Evolutionary conservation across 2,888 invertebrate genomes (phyloP).

Genomic region (Pristionchus exspectatus): DNA sequence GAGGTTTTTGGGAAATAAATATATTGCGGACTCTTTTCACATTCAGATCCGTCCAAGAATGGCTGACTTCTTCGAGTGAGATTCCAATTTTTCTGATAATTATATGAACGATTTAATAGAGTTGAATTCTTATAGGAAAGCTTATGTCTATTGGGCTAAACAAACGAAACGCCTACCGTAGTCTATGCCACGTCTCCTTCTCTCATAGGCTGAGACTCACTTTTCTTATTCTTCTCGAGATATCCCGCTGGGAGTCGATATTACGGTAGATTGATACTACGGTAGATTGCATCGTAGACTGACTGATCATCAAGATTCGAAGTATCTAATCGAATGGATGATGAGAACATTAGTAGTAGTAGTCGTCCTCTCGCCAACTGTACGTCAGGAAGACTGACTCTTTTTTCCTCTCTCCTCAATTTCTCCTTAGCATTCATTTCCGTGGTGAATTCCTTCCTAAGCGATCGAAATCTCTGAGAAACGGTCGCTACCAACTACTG

Average conservation of each 20-base stretch:
- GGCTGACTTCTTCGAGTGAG: too few species aligned
- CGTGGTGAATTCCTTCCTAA: slow-evolving; percentile 29
- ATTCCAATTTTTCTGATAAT: too few species aligned
- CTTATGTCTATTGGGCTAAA: not conserved
- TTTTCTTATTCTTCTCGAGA: not conserved
- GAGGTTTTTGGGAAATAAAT: too few species aligned
- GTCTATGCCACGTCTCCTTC: slow-evolving; percentile 8
- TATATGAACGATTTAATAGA: too few species aligned
- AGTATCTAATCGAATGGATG: not conserved
- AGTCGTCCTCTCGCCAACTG: not conserved
- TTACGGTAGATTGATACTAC: not conserved
- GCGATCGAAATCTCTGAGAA: slow-evolving; percentile 50
- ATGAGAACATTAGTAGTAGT: not conserved
- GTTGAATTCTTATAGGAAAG: too few species aligned
- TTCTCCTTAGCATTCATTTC: slow-evolving; percentile 50
- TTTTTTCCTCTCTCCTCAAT: not conserved
- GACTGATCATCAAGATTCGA: not conserved
- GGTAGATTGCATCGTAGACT: not conserved
- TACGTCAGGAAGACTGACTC: not conserved
- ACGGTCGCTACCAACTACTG: slow-evolving; percentile 41
- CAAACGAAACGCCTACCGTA: slow-evolving; percentile 25
- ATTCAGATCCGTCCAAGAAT: too few species aligned
- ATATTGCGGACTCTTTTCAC: too few species aligned
- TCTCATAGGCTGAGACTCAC: slow-evolving; percentile 23
- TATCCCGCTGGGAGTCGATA: not conserved